These are phyloP conservation scores for Helogale parvula DNA, from an alignment of 2,113 vertebrate species.

Conservation along the genomic window DNA sequence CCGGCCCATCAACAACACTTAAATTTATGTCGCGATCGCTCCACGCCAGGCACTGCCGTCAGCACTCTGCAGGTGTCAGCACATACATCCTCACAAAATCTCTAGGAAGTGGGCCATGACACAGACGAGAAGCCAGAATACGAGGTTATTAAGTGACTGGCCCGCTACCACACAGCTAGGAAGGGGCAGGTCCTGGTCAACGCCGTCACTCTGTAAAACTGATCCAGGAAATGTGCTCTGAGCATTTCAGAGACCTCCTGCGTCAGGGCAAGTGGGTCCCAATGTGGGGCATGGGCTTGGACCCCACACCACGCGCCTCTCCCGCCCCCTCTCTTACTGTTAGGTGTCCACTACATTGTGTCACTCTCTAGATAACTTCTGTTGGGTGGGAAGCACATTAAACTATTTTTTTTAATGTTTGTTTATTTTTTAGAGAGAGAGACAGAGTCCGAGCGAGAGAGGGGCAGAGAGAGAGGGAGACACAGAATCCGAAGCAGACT, in stretches of 20 bases:
- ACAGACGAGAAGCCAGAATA: not conserved
- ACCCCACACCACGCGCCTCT: not conserved
- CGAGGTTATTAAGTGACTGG: not conserved
- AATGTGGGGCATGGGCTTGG: not conserved
- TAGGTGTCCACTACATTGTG: not conserved
- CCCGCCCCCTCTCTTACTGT: not conserved
- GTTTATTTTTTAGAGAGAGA: too few relatives aligned
- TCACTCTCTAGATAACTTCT: not conserved
- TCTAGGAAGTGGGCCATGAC: not conserved
- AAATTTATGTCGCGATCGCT: not conserved
- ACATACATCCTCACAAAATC: not conserved
- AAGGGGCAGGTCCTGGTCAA: not conserved
- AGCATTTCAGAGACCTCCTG: not conserved
- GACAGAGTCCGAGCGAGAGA: too few relatives aligned
- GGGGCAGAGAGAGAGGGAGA: too few relatives aligned
- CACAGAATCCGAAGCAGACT: too few relatives aligned
- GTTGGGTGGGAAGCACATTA: not conserved
- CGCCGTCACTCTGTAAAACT: not conserved
- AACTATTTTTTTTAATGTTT: not conserved
- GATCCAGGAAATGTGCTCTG: not conserved
- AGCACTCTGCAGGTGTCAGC: not conserved
- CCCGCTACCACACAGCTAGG: not conserved
- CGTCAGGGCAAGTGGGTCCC: not conserved
- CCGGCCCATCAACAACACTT: not conserved
- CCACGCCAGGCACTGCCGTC: not conserved